These are phyloP conservation scores for Coilia nasus DNA, from an alignment of 2,797 vertebrate species.

Conservation along the genomic window DNA sequence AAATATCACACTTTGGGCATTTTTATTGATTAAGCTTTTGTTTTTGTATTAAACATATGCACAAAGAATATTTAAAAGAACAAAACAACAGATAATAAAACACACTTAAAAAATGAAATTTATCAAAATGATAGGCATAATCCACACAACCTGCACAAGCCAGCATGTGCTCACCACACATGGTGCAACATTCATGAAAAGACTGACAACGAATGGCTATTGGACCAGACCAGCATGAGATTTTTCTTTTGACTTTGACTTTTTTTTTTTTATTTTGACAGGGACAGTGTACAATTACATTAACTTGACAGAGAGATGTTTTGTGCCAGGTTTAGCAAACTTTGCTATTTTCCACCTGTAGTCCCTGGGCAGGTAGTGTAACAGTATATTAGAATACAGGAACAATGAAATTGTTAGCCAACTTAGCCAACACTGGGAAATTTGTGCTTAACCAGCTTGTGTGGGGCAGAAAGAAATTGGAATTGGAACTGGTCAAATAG, in stretches of 20 bases:
- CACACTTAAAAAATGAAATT: neutral
- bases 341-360: too few relatives aligned
- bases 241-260: too few relatives aligned
- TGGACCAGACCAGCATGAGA: neutral
- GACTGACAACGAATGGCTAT: neutral
- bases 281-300: too few relatives aligned
- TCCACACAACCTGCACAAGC: neutral
- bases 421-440: neutral
- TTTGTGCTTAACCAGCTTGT: neutral
- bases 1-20: slow-evolving; percentile 50
- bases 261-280: too few relatives aligned
- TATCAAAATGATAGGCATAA: neutral
- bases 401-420: too few relatives aligned
- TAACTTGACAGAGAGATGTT: too few relatives aligned
- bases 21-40: neutral
- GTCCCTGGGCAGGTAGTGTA: too few relatives aligned
- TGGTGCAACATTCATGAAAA: neutral
- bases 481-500: neutral
- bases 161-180: neutral
- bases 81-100: neutral
- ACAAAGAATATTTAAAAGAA: neutral
- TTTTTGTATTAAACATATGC: neutral
- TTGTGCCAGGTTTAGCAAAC: too few relatives aligned
- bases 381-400: too few relatives aligned
- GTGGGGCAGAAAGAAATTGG: neutral